phyloP scores from a whole-genome alignment of 2,797 vertebrate species.

The Dicrostonyx torquatus region DNA sequence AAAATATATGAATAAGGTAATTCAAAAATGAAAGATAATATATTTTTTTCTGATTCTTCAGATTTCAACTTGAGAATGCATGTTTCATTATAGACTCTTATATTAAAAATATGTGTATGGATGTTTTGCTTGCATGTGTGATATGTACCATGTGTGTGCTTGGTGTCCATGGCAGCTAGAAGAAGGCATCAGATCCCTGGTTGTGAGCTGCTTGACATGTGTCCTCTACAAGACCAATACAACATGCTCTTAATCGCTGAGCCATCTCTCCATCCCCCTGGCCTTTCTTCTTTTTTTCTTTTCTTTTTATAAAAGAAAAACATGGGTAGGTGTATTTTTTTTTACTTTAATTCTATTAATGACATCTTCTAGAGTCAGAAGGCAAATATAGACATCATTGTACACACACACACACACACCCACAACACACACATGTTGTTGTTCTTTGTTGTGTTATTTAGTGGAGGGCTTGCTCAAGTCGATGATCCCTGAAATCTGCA shows the following conservation, averaged over 20 bases:
- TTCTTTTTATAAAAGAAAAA: neutral
- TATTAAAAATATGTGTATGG: neutral
- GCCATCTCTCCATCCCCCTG: neutral
- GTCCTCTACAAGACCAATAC: neutral
- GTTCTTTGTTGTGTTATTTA: constrained; percentile 21
- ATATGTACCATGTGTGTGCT: neutral
- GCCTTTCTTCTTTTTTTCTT: neutral
- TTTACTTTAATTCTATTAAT: constrained; percentile 50
- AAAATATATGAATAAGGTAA: constrained; percentile 34
- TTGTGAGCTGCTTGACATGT: neutral
- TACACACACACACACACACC: neutral
- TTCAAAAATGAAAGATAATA: constrained; percentile 39
- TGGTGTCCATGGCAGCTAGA: neutral
- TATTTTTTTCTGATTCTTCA: constrained; percentile 35
- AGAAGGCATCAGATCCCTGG: neutral
- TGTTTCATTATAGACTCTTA: constrained; percentile 18
- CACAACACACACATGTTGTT: too few relatives aligned
- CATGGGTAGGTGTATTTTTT: neutral
- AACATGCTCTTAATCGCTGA: neutral
- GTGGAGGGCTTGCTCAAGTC: constrained; percentile 19
- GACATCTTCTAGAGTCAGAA: neutral
- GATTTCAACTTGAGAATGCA: constrained; percentile 50
- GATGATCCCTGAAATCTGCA: constrained; percentile 28
- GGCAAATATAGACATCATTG: neutral
- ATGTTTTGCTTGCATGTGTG: neutral